Base-by-base conservation (phyloP, 2,797 vertebrate genomes). In the Morus bassanus region DNA sequence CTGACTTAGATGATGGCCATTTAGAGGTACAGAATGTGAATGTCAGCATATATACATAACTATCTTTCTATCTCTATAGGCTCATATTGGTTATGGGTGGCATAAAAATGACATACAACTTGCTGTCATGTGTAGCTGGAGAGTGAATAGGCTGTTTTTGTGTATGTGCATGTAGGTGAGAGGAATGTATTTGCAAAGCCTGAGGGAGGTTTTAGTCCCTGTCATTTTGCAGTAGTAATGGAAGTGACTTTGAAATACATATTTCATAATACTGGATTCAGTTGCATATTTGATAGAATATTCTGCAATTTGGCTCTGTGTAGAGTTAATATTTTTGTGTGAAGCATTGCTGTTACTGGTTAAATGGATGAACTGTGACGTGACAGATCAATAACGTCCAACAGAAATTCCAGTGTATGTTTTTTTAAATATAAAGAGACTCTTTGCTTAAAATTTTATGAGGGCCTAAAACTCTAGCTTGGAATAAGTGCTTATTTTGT, bases 21-120 rank as follows among this genome's bases (percentile, higher is more conserved):
- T 96, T 89, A 85, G 74, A 88, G 72, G 35, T 83, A 61, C 37
- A 91, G 87, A 94, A 50, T 63, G 79, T 65, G 33, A 72, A 85
- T 94, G 61, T 93, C 90, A 93, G 53, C 41, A 31, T 74, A 51
- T 91, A 41, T 39, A 78, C 60, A 70, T 74, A 85, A 56, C 53
- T 60, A 17, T 84, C 54, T 35, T 81, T 81, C 45, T 92, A 5
- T 77, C 70, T 95, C 46, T 92, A 0, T 90, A 61, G 90, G 28
- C 39, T 74, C 41, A 31, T 67, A 31, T 39, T 75, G 85, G 59
- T 93, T 64, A 86, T 89, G 43, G 31, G 78, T 89, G 65, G 41
- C 87, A 57, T 92, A 85, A 94, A 95, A 95, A 63, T 79, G 57
- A 35, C 56, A 30, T 74, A n/a, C 30, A 63, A 27, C 63, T 81